Conservation (phyloP, 2,797 vertebrate species). For the Sebastes itinus region DNA sequence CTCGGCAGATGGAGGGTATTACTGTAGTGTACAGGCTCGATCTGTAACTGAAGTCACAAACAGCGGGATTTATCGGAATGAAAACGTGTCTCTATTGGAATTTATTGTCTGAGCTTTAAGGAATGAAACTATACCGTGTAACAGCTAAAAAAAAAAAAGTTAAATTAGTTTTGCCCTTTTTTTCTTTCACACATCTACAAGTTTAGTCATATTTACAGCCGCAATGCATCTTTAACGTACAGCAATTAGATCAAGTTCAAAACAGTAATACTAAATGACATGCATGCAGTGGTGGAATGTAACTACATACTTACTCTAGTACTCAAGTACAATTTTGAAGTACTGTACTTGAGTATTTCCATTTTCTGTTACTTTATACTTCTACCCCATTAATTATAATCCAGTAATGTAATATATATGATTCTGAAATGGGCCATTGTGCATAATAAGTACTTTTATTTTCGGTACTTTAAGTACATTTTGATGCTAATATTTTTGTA, state of each 20-base stretch:
- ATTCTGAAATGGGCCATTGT: no score
- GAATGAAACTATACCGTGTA: not conserved
- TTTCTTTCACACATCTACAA: not conserved
- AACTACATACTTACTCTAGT: no score
- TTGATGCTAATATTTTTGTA: no score
- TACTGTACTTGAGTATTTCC: no score
- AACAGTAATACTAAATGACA: not conserved
- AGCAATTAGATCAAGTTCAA: not conserved
- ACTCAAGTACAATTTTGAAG: no score
- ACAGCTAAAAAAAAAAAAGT: not conserved
- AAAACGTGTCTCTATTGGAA: not conserved
- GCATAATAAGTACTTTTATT: no score
- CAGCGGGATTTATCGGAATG: slow-evolving; percentile 7
- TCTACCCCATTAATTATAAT: no score
- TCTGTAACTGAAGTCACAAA: not conserved
- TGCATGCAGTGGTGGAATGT: no score
- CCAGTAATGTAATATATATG: no score
- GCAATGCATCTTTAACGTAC: not conserved
- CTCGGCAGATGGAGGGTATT: slow-evolving; percentile 43
- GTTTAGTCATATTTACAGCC: not conserved
- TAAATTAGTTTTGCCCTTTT: not conserved
- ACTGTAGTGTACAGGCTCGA: not conserved
- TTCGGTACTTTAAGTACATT: no score
- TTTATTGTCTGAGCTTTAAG: not conserved
- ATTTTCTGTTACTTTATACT: no score